Evolutionary conservation across 2,113 vertebrate species (phyloP).

Genomic region (Anolis sagrei): DNA sequence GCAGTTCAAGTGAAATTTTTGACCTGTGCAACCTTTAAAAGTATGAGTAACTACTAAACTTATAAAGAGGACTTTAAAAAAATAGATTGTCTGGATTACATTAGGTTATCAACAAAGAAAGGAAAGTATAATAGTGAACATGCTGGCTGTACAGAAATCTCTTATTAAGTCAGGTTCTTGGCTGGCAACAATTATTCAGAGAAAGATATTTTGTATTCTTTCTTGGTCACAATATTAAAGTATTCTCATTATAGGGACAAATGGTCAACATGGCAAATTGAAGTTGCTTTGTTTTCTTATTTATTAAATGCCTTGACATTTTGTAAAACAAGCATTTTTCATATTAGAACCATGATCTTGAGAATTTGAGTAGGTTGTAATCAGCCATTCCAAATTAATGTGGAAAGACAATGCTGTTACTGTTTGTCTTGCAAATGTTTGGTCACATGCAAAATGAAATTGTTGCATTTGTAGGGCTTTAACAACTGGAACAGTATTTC

Average conservation of each 20-base stretch:
- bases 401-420: not conserved
- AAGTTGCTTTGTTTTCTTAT: fast-evolving
- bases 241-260: not conserved
- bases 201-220: not conserved
- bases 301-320: not conserved
- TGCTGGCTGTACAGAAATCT: not conserved
- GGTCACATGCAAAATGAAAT: not conserved
- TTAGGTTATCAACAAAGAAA: not conserved
- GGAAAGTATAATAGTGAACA: not conserved
- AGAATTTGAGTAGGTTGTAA: not conserved
- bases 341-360: not conserved
- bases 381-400: not conserved
- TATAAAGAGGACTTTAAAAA: too few relatives aligned
- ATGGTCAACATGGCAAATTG: not conserved
- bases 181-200: not conserved
- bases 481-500: not conserved
- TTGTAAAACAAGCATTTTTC: not conserved
- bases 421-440: not conserved
- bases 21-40: too few relatives aligned
- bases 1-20: too few relatives aligned
- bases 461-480: not conserved
- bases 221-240: not conserved
- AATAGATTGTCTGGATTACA: too few relatives aligned
- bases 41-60: too few relatives aligned
- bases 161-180: not conserved